Percentiles rank a stretch among this genome's conserved stretches.
phyloP scores from a whole-genome alignment of 2,113 vertebrate species.

The Salvelinus sp. region DNA sequence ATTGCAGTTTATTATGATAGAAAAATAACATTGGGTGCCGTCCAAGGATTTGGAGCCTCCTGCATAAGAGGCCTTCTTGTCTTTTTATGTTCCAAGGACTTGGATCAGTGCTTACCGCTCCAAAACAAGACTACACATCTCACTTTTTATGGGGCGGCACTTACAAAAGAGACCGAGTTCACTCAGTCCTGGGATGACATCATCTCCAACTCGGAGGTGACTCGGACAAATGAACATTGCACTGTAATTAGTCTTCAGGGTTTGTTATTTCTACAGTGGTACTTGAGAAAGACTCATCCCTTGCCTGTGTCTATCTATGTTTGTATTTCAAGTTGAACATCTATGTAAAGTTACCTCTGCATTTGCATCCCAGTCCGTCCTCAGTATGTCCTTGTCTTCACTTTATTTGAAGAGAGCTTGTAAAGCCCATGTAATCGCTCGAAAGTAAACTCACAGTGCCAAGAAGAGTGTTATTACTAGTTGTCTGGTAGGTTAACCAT shows the following conservation, averaged over 20 bases:
- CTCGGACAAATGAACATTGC: constrained; percentile 13
- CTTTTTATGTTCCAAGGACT: constrained; percentile 48
- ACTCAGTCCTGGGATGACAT: constrained; percentile 16
- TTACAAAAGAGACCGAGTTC: constrained; percentile 15
- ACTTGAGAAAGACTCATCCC: background rate
- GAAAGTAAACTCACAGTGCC: background rate
- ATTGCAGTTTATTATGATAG: constrained; percentile 54
- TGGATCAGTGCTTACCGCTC: constrained; percentile 34
- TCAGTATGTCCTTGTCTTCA: background rate
- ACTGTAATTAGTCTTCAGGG: constrained; percentile 15
- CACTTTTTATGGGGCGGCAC: constrained; percentile 39
- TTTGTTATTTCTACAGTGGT: constrained; percentile 19
- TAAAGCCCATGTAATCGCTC: background rate
- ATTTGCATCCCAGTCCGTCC: constrained; percentile 36
- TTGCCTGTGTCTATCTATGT: background rate
- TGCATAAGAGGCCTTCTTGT: constrained; percentile 31
- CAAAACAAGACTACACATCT: constrained; percentile 29
- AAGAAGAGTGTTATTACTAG: background rate
- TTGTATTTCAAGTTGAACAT: background rate
- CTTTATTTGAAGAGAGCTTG: too few species aligned
- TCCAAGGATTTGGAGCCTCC: constrained; percentile 32
- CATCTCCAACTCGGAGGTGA: constrained; percentile 21
- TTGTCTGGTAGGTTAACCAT: constrained; percentile 16
- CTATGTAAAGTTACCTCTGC: constrained; percentile 24
- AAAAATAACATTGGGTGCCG: constrained; percentile 22